Evolutionary conservation across 2,888 invertebrate species (phyloP).

Genomic region (Drosophila stalkeri): DNA sequence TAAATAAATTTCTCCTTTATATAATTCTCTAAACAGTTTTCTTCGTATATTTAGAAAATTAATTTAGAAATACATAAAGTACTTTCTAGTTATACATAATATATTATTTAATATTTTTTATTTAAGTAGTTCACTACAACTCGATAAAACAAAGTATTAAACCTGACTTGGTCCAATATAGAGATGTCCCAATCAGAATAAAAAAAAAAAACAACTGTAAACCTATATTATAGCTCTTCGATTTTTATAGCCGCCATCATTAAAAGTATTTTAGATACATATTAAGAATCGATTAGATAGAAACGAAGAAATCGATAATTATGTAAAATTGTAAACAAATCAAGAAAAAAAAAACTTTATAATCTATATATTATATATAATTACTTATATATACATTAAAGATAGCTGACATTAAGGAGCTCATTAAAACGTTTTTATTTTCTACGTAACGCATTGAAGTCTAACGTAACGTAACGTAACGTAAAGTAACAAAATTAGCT

Average conservation of each 20-base stretch:
- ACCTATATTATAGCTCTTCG: neutral
- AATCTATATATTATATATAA: neutral
- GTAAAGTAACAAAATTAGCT: conserved; percentile 36
- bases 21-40: conserved; percentile 4
- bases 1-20: no score
- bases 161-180: conserved; percentile 19
- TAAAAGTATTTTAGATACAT: conserved; percentile 17
- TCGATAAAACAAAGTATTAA: conserved; percentile 22
- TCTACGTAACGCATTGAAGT: conserved; percentile 18
- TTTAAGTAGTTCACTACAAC: conserved; percentile 28
- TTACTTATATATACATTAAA: conserved; percentile 1
- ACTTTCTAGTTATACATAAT: conserved; percentile 11
- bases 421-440: conserved; percentile 43
- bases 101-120: conserved; percentile 14
- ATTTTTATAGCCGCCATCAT: conserved; percentile 10
- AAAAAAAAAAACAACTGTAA: neutral
- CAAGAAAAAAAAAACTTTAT: conserved; percentile 17
- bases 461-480: conserved; percentile 37
- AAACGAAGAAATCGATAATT: neutral
- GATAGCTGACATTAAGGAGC: conserved; percentile 20
- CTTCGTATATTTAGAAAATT: neutral
- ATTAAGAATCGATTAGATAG: conserved; percentile 11
- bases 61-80: neutral
- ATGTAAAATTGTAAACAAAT: conserved; percentile 22
- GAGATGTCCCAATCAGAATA: conserved; percentile 6